Conservation (phyloP, 1,140 invertebrate species). For the Brachystomella parvula region DNA sequence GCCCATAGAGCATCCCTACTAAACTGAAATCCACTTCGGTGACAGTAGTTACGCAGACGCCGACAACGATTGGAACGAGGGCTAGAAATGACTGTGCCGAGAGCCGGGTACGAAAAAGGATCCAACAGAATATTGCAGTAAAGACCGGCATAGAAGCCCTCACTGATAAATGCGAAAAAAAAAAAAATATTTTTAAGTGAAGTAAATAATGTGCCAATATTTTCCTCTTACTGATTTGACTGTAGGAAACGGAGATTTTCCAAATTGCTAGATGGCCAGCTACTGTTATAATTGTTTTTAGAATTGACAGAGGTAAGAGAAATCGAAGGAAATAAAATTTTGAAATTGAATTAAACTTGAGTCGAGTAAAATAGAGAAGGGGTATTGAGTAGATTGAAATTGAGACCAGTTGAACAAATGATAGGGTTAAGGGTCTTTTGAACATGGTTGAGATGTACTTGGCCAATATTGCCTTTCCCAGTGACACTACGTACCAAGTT, state of each 20-base stretch:
- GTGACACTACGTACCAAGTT: slow-evolving; percentile 1
- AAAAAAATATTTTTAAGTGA: not conserved
- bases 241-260: slow-evolving; percentile 1
- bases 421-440: not conserved
- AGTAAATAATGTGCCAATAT: too few species aligned
- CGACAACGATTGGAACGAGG: not conserved
- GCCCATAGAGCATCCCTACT: not conserved
- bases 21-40: not conserved
- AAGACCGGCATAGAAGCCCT: slow-evolving; percentile 2
- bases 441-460: slow-evolving; percentile 5
- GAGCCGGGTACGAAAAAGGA: not conserved
- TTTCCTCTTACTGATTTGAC: slow-evolving; percentile 3
- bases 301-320: not conserved
- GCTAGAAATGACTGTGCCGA: not conserved
- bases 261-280: not conserved
- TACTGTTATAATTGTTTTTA: not conserved
- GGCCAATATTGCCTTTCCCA: not conserved
- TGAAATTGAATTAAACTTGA: not conserved
- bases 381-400: not conserved
- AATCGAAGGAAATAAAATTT: not conserved
- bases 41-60: not conserved
- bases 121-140: not conserved
- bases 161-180: not conserved
- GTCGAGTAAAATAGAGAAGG: not conserved
- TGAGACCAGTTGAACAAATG: not conserved